Evolutionary conservation across 2,797 vertebrate species (phyloP).

Genomic region (Anabacerthia variegaticeps): DNA sequence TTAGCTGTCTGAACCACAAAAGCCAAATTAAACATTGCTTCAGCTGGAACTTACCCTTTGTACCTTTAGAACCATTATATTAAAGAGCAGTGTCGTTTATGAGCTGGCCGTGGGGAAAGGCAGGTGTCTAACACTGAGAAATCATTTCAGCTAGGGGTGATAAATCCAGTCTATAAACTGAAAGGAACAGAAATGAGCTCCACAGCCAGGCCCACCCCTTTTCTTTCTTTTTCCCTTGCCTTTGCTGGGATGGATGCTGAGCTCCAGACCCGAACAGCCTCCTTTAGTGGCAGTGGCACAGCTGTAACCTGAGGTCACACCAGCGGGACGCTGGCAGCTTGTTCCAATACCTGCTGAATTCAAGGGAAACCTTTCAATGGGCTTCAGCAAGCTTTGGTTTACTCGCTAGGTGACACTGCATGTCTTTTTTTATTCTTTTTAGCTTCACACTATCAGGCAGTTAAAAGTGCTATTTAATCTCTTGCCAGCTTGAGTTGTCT

Average conservation of each 20-base stretch:
- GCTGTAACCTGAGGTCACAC: conserved; percentile 16
- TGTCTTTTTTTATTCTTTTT: background rate
- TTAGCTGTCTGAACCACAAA: conserved; percentile 13
- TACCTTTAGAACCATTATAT: conserved; percentile 51
- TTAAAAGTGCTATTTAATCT: conserved; percentile 54
- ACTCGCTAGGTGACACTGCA: conserved; percentile 24
- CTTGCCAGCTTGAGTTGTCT: conserved; percentile 17
- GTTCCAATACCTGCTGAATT: conserved; percentile 35
- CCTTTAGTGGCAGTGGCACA: background rate
- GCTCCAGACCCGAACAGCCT: background rate
- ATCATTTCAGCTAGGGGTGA: background rate
- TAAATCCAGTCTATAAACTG: conserved; percentile 47
- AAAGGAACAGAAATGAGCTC: background rate
- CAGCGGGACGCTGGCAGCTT: conserved; percentile 17
- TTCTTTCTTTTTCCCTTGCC: background rate
- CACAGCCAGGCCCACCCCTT: background rate
- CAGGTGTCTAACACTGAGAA: conserved; percentile 42
- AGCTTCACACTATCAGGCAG: conserved; percentile 13
- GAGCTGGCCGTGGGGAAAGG: conserved; percentile 25
- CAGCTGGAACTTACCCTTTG: conserved; percentile 58
- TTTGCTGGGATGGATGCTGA: background rate
- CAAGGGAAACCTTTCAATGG: conserved; percentile 10
- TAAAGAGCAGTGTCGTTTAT: conserved; percentile 36
- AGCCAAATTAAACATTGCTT: conserved; percentile 67
- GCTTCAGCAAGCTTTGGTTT: conserved; percentile 15